phyloP scores from a whole-genome alignment of 2,797 vertebrate species.

The Brotula barbata region DNA sequence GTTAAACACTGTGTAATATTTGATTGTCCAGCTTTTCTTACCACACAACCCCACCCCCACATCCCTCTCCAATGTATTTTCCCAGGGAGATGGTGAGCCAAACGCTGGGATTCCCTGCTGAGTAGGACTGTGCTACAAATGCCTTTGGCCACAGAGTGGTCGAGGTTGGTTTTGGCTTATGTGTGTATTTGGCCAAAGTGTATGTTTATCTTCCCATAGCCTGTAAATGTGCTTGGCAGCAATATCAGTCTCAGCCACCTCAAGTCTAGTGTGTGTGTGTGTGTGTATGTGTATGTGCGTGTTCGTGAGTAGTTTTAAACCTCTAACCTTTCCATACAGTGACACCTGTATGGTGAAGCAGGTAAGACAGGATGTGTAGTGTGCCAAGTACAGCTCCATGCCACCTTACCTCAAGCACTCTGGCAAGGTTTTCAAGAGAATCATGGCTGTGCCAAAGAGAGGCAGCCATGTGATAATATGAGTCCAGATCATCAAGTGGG shows the following conservation, averaged over 20 bases:
- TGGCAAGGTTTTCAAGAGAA: conserved; percentile 62
- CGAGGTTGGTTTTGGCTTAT: conserved; percentile 59
- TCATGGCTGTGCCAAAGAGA: conserved; percentile 28
- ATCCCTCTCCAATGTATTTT: conserved; percentile 53
- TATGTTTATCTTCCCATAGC: conserved; percentile 60
- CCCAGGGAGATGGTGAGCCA: conserved; percentile 54
- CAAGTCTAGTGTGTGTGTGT: conserved; percentile 8
- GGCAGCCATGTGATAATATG: not conserved
- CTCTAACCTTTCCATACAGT: conserved; percentile 14
- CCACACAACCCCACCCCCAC: conserved; percentile 9
- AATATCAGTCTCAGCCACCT: conserved; percentile 30
- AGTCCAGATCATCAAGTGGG: conserved; percentile 39
- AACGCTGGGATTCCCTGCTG: conserved; percentile 55
- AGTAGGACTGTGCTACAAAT: conserved; percentile 45
- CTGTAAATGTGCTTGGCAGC: conserved; percentile 63
- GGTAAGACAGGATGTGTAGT: conserved; percentile 1
- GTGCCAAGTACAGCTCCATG: conserved; percentile 34
- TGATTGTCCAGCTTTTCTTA: conserved; percentile 66
- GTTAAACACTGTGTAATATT: conserved; percentile 72
- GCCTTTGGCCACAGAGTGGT: conserved; percentile 57
- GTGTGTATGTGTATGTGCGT: conserved; percentile 19
- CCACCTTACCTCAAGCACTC: conserved; percentile 67
- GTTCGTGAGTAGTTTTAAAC: conserved; percentile 6
- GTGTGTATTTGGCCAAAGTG: conserved; percentile 47
- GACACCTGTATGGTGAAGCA: conserved; percentile 45